Evolutionary conservation across 2,797 vertebrate genomes (phyloP).

Genomic region (Tenualosa thibaudeaui): DNA sequence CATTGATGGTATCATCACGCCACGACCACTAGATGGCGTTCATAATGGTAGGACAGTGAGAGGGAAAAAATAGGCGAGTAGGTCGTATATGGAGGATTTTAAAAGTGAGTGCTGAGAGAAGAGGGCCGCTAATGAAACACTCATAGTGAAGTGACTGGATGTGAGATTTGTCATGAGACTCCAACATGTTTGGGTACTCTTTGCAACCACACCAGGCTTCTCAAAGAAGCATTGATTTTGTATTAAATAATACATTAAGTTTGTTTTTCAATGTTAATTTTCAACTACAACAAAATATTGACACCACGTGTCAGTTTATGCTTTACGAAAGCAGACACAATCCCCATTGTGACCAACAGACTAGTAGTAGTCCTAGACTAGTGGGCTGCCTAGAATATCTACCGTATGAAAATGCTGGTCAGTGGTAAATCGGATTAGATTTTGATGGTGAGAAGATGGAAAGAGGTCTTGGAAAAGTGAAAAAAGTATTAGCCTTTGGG

Average conservation of each 20-base stretch:
- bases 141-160: neutral
- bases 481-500: too few species aligned
- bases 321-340: neutral
- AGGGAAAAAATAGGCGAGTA: neutral
- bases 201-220: too few species aligned
- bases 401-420: neutral
- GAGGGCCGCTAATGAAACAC: neutral
- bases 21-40: neutral
- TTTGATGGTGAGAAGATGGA: too few species aligned
- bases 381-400: neutral
- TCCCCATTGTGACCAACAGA: neutral
- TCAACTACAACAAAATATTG: neutral
- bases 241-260: too few species aligned
- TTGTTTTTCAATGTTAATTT: neutral
- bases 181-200: too few species aligned
- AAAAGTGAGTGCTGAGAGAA: neutral
- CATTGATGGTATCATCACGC: neutral
- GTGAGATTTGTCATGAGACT: neutral
- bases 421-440: neutral
- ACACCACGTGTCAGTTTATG: neutral
- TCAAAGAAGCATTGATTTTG: too few species aligned
- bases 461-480: too few species aligned
- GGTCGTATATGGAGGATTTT: neutral
- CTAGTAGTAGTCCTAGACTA: neutral
- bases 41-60: neutral